These are phyloP conservation scores for Luscinia luscinia DNA, from an alignment of 2,797 vertebrate genomes.

Conservation along the genomic window DNA sequence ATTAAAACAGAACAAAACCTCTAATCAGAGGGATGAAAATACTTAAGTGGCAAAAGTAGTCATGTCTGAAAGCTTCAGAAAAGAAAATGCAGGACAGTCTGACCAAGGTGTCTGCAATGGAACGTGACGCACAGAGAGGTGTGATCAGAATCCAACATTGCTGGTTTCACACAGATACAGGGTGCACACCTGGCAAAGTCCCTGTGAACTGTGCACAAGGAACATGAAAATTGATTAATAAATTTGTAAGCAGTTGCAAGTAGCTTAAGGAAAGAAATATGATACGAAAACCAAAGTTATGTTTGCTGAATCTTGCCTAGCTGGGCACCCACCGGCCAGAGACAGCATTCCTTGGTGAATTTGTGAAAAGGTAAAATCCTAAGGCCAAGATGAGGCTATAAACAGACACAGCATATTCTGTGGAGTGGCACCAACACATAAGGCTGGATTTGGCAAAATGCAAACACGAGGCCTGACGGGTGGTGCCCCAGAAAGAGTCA, in stretches of 20 bases:
- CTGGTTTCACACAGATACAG: background rate
- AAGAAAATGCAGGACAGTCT: background rate
- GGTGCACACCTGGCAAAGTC: background rate
- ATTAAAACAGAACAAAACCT: background rate
- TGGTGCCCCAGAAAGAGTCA: background rate
- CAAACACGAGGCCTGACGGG: background rate
- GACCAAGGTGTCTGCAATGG: background rate
- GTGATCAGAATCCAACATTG: background rate
- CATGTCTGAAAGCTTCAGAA: background rate
- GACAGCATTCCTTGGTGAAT: too few species aligned
- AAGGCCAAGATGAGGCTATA: background rate
- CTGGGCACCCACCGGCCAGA: background rate
- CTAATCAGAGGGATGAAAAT: background rate
- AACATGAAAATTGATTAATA: background rate
- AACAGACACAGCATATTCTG: background rate
- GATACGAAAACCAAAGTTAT: background rate
- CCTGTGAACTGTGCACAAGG: background rate
- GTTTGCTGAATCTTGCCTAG: background rate
- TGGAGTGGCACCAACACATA: background rate
- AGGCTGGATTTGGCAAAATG: background rate
- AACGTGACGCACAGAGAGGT: accelerated
- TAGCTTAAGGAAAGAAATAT: background rate
- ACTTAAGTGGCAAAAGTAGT: background rate
- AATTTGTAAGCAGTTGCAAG: background rate
- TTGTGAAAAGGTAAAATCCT: background rate